A percentile compares a stretch with the other conserved stretches of the same genome.
These are phyloP conservation scores for Carassius carassius DNA, from an alignment of 2,113 vertebrate species.

Conservation along the genomic window DNA sequence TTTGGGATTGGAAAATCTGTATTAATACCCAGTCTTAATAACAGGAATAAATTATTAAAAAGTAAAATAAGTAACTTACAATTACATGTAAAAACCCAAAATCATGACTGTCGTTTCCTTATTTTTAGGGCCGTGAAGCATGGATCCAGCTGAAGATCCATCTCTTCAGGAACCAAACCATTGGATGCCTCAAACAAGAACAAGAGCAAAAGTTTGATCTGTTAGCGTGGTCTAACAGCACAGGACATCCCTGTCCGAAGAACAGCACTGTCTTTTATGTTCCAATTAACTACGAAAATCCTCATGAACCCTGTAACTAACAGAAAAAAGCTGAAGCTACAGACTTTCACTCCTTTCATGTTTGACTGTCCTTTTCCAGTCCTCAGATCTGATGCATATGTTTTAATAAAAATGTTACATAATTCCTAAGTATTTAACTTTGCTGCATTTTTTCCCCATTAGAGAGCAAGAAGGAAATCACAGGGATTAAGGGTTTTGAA, in stretches of 20 bases:
- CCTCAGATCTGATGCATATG: neutral
- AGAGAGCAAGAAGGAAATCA: neutral
- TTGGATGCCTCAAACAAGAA: conserved; percentile 61
- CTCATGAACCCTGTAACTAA: conserved; percentile 63
- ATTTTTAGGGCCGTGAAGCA: conserved; percentile 65
- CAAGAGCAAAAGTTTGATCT: neutral
- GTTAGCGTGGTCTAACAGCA: rapidly evolving
- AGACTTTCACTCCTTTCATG: neutral
- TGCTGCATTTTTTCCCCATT: too few relatives aligned
- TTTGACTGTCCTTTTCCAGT: neutral
- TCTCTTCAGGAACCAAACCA: conserved; percentile 66
- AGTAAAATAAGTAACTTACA: neutral
- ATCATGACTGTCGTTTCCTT: neutral
- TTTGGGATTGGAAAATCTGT: neutral
- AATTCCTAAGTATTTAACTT: neutral
- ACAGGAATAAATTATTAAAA: neutral
- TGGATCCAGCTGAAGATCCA: conserved; percentile 74
- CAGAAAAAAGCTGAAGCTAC: neutral
- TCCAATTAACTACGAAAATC: conserved; percentile 69
- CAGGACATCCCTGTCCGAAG: conserved; percentile 66
- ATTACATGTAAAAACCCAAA: neutral
- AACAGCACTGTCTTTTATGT: conserved; percentile 65
- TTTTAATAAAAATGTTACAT: neutral
- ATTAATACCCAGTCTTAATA: neutral
- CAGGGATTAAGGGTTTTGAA: neutral